Conservation (phyloP, 2,797 vertebrate genomes). For the Eleutherodactylus coqui region DNA sequence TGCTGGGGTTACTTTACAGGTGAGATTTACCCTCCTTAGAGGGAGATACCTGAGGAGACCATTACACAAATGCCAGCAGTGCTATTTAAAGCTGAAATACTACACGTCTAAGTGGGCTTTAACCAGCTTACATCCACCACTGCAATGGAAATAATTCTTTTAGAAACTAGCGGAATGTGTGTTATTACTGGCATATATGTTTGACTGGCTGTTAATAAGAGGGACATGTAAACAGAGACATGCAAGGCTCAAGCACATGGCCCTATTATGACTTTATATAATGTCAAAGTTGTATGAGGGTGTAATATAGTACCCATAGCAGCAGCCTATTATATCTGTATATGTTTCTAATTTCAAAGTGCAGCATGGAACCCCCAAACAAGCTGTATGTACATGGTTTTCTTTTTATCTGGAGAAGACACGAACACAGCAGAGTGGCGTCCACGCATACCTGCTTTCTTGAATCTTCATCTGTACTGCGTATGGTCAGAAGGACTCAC, state of each 20-base stretch:
- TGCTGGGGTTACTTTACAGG: not conserved
- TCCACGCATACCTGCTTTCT: no score
- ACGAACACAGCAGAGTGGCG: no score
- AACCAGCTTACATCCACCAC: not conserved
- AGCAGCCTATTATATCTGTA: not conserved
- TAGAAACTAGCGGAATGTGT: not conserved
- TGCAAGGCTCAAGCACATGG: not conserved
- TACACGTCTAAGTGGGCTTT: not conserved
- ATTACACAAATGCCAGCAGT: not conserved
- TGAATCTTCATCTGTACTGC: no score
- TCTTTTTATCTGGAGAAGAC: no score
- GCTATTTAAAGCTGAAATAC: slow-evolving; percentile 1
- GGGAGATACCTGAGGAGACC: not conserved
- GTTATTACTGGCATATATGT: not conserved
- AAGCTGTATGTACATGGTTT: no score
- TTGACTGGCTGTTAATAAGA: not conserved
- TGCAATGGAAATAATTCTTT: not conserved
- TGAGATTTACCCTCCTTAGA: slow-evolving; percentile 4
- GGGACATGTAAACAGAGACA: not conserved
- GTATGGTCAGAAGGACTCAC: no score
- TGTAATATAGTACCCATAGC: not conserved
- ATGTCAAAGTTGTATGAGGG: not conserved
- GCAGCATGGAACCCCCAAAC: not conserved
- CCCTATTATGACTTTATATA: not conserved
- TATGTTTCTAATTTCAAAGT: not conserved